Conservation (phyloP, 2,888 invertebrate species). For the Apomyelois bistriatella region DNA sequence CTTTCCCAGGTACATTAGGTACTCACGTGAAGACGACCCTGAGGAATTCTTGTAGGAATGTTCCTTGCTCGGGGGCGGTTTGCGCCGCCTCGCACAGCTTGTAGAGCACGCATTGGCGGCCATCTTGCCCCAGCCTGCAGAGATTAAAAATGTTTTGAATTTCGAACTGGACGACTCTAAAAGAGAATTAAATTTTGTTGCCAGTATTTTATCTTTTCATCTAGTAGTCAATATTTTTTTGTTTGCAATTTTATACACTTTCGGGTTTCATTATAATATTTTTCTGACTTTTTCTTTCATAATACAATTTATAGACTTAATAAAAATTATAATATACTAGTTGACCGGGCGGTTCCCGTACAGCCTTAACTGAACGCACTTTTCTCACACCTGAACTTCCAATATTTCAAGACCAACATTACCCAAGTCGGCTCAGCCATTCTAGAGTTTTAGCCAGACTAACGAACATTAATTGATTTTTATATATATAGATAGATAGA, state of each 20-base stretch:
- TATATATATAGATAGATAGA: no score
- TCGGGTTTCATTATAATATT: no score
- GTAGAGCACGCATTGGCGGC: constrained; percentile 82
- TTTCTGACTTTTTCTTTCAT: no score
- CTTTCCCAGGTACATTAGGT: constrained; percentile 16
- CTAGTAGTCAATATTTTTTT: background rate
- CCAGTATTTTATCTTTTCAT: background rate
- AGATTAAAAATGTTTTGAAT: constrained; percentile 26
- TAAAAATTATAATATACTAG: no score
- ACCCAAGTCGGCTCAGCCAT: no score
- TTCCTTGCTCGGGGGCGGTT: constrained; percentile 57
- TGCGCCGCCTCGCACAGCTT: constrained; percentile 82
- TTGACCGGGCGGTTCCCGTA: no score
- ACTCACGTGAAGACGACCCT: constrained; percentile 84
- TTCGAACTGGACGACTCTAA: background rate
- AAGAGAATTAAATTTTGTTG: background rate
- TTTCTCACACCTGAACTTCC: no score
- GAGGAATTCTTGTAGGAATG: constrained; percentile 83
- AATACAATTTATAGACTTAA: no score
- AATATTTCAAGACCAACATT: no score
- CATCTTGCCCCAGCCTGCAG: constrained; percentile 76
- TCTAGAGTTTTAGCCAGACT: no score
- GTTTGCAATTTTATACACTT: background rate
- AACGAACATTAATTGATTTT: no score
- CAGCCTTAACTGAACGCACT: no score